Conservation (phyloP, 2,113 vertebrate genomes). For the Numenius arquata region DNA sequence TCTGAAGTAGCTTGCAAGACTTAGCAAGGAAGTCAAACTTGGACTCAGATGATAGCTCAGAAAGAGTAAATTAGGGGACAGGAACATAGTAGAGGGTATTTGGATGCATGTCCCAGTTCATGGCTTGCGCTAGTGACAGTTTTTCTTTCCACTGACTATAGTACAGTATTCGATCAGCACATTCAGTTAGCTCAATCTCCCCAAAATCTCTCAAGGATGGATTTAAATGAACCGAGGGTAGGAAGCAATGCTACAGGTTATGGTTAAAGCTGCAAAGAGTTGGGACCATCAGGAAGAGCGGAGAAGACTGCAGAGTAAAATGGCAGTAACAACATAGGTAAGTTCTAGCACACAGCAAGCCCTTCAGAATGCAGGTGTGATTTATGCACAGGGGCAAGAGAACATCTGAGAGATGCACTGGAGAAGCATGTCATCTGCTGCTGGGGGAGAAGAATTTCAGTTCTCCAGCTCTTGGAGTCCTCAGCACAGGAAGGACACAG, state of each 20-base stretch:
- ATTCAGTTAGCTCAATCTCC: background rate
- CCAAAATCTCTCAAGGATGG: background rate
- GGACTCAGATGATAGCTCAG: background rate
- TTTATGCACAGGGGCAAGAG: background rate
- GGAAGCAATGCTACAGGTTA: accelerated
- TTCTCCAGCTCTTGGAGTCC: too few species aligned
- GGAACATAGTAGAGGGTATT: background rate
- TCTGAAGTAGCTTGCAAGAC: accelerated
- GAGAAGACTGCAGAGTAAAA: background rate
- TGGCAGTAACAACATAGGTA: accelerated
- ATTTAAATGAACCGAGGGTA: background rate
- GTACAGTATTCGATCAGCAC: background rate
- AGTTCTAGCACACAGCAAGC: background rate
- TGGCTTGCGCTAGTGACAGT: background rate
- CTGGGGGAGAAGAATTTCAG: background rate
- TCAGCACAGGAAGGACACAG: too few species aligned
- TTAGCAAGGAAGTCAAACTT: background rate
- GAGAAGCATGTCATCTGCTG: background rate
- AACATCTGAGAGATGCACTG: background rate
- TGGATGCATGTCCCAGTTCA: background rate
- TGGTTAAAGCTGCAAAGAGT: background rate
- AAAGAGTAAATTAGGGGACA: background rate
- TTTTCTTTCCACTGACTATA: background rate
- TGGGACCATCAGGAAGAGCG: background rate
- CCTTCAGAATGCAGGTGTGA: background rate